These are phyloP conservation scores for Epinotia brunnichana DNA, from an alignment of 2,888 invertebrate species.

Conservation along the genomic window DNA sequence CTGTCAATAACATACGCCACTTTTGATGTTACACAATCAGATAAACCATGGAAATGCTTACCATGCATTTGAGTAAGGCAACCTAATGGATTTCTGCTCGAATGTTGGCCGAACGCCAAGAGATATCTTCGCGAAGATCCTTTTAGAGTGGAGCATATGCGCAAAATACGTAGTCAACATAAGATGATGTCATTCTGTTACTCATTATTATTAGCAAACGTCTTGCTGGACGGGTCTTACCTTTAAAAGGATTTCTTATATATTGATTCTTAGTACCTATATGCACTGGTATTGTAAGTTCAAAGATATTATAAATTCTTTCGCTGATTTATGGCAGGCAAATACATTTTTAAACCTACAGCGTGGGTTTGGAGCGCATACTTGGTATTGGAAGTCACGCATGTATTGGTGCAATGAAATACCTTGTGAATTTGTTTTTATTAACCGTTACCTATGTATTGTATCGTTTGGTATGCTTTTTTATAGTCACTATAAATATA, in stretches of 20 bases:
- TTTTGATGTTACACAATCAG: conserved; percentile 35
- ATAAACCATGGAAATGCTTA: conserved; percentile 38
- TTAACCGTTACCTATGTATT: neutral
- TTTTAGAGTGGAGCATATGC: conserved; percentile 40
- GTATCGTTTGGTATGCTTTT: neutral
- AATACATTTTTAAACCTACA: conserved; percentile 18
- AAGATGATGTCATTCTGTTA: conserved; percentile 64
- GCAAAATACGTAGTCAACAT: conserved; percentile 34
- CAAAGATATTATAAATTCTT: conserved; percentile 6
- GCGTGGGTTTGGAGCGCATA: neutral
- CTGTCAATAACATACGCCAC: conserved; percentile 30
- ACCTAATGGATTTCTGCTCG: conserved; percentile 41
- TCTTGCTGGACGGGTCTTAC: conserved; percentile 26
- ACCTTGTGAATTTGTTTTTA: neutral
- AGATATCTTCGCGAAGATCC: conserved; percentile 39
- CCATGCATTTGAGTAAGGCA: conserved; percentile 42
- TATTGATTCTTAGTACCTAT: conserved; percentile 5
- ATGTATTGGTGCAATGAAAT: conserved; percentile 18
- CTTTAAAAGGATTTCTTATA: conserved; percentile 24
- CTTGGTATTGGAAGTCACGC: conserved; percentile 7
- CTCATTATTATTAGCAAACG: conserved; percentile 37
- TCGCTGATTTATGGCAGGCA: conserved; percentile 4
- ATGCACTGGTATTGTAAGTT: neutral
- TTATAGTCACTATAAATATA: neutral
- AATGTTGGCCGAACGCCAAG: conserved; percentile 43